Evolutionary conservation across 2,888 invertebrate species (phyloP), one percentile per base, ranked within the genome.

Genomic region (Scrobipalpa costella): DNA sequence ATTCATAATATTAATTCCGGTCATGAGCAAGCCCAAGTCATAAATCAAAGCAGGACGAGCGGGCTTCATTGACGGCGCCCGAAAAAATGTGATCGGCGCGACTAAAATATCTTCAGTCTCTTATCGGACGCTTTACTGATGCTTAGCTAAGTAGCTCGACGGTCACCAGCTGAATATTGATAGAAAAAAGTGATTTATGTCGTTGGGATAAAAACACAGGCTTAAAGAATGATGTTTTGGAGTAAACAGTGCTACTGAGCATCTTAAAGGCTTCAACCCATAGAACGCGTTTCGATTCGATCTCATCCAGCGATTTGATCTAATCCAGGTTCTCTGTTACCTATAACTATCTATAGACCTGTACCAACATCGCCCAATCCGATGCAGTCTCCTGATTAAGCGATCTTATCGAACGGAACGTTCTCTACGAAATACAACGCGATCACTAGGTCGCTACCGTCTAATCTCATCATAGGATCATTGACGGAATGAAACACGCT

Each of bases 1-100:
- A 67, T 67, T 73, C 73, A 71, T 77, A 77, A 73, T 67, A 80
- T 80, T 74, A 76, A 79, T 78, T 77, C 71, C 73, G 73, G 73
- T 77, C 74, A 75, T 75, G 74, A 76, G 64, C 73, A 69, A 71
- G 69, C 65, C 62, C 65, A 71, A 66, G 69, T 67, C 71, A 77
- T 79, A 75, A 80, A 82, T 81, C 77, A 79, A 69, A 75, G 72
- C 72, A 68, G 72, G 72, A 66, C 62, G 64, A 67, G 68, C 69
- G 68, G 67, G 70, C 71, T 73, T 68, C 73, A 75, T 74, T 74
- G 75, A 77, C 72, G 71, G 66, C 69, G 67, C 66, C 62, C 64
- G 71, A 74, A 76, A 75, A 73, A 75, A 67, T 70, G 64, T 50
- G 63, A 65, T 61, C 61, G 65, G 50, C 61, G 21, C 61, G 52